A percentile compares a stretch with the other conserved stretches of the same genome.
Evolutionary conservation across 2,113 vertebrate species (phyloP).

Genomic region (Eidolon helvum): DNA sequence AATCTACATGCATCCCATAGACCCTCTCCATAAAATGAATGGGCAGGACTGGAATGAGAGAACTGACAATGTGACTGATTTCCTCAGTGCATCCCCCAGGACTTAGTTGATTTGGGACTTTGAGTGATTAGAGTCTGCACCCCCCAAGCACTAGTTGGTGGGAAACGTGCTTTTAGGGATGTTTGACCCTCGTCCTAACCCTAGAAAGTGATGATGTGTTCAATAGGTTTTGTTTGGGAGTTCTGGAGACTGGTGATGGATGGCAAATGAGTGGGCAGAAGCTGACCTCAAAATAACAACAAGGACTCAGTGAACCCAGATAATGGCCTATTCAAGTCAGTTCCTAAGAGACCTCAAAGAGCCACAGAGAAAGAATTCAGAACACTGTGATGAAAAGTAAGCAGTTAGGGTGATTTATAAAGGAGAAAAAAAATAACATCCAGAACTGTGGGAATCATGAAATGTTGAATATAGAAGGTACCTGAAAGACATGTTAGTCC

Average conservation of each 20-base stretch:
- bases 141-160: conserved; percentile 19
- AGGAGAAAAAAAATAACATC: neutral
- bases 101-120: neutral
- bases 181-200: conserved; percentile 43
- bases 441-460: neutral
- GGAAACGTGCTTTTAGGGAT: conserved; percentile 48
- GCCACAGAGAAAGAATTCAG: conserved; percentile 50
- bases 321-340: conserved; percentile 57
- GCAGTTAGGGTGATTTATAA: neutral
- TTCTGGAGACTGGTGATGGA: conserved; percentile 55
- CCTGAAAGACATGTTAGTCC: neutral
- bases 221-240: conserved; percentile 51
- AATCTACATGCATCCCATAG: neutral
- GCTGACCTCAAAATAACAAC: conserved; percentile 50
- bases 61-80: conserved; percentile 20
- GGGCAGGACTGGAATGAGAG: neutral
- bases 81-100: neutral
- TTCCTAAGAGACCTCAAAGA: conserved; percentile 66
- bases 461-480: neutral
- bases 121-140: conserved; percentile 9
- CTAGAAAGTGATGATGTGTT: conserved; percentile 7
- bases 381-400: conserved; percentile 27
- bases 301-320: conserved; percentile 63
- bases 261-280: conserved; percentile 42
- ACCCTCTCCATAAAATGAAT: neutral